Conservation (phyloP, 2,888 invertebrate species). For the Lagria hirta region DNA sequence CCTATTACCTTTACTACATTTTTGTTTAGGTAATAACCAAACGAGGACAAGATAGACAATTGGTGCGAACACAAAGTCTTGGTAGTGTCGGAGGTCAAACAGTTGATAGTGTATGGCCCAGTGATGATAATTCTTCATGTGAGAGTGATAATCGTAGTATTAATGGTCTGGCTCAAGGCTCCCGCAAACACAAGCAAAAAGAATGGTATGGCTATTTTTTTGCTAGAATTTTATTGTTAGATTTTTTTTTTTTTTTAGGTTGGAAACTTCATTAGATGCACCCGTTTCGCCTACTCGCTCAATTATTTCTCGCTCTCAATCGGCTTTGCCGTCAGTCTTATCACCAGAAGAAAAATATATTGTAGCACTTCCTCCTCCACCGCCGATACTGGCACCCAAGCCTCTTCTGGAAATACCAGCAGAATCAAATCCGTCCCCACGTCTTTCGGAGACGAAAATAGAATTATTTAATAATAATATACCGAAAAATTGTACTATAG, state of each 20-base stretch:
- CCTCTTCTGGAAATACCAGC: constrained; percentile 51
- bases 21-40: constrained; percentile 41
- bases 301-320: constrained; percentile 40
- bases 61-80: constrained; percentile 61
- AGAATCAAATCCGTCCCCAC: constrained; percentile 51
- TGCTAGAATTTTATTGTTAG: too few relatives aligned
- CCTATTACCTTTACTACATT: too few relatives aligned
- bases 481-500: constrained; percentile 80
- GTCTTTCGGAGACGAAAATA: constrained; percentile 44
- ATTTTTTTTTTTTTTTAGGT: constrained; percentile 36
- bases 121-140: constrained; percentile 53
- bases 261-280: constrained; percentile 54
- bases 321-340: constrained; percentile 37
- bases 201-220: too few relatives aligned
- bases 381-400: constrained; percentile 41
- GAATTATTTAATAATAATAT: constrained; percentile 62
- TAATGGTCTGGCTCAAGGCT: constrained; percentile 42
- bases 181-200: constrained; percentile 51
- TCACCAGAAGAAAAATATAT: constrained; percentile 40
- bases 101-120: constrained; percentile 51
- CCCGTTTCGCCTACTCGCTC: constrained; percentile 41
- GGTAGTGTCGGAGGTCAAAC: constrained; percentile 59
- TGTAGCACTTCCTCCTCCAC: constrained; percentile 18
- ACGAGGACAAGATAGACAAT: constrained; percentile 49
- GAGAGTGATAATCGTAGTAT: constrained; percentile 50